Evolutionary conservation across 2,888 invertebrate genomes (phyloP).

Genomic region (Asteroscopus sphinx): DNA sequence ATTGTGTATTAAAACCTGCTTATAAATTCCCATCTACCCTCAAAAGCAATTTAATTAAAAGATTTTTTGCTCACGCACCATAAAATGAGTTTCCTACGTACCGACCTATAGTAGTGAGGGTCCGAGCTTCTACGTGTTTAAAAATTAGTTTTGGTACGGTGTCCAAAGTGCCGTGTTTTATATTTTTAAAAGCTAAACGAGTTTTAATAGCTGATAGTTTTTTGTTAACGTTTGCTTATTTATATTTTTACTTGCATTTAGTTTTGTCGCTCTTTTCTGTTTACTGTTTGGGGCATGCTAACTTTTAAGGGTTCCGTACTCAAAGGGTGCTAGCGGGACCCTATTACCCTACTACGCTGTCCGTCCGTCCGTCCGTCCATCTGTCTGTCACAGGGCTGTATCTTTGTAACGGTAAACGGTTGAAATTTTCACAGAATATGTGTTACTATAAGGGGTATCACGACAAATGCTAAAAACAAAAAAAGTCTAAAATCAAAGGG

Average conservation of each 20-base stretch:
- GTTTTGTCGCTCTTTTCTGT: conserved; percentile 14
- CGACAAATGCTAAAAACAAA: too few species aligned
- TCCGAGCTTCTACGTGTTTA: conserved; percentile 50
- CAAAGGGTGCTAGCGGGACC: too few species aligned
- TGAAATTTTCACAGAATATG: too few species aligned
- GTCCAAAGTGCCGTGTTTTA: conserved; percentile 64
- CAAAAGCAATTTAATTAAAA: conserved; percentile 68
- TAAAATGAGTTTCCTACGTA: conserved; percentile 76
- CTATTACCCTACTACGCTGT: too few species aligned
- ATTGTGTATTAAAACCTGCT: conserved; percentile 29
- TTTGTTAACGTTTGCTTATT: conserved; percentile 22
- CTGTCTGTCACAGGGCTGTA: too few species aligned
- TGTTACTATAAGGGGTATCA: too few species aligned
- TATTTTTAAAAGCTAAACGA: conserved; percentile 48
- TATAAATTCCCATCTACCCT: conserved; percentile 33
- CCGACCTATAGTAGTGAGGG: conserved; percentile 48
- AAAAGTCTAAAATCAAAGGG: too few species aligned
- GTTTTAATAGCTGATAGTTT: conserved; percentile 44
- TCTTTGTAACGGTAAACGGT: too few species aligned
- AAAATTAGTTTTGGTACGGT: conserved; percentile 71
- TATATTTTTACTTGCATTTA: conserved; percentile 9
- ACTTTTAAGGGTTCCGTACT: neutral
- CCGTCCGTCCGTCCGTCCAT: too few species aligned
- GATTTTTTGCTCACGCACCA: conserved; percentile 70
- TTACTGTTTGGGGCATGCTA: neutral